Base-by-base conservation (phyloP, 2,888 invertebrate genomes). In the Tiliacea citrago region DNA sequence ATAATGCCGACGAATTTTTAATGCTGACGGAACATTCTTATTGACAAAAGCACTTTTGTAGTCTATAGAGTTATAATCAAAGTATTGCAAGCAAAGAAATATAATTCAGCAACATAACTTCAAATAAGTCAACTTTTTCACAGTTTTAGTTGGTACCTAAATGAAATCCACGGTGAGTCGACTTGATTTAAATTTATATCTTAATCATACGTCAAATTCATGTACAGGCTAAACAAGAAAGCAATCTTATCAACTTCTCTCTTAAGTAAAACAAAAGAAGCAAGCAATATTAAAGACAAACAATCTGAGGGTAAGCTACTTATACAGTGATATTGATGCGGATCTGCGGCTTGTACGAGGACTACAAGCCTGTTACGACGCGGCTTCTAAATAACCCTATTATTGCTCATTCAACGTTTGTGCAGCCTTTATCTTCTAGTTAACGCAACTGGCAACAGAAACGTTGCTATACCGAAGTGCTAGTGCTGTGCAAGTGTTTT, bases 351-450 rank as follows among this genome's bases (percentile, higher is more conserved):
- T 70, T 58, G 73, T 53, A 61, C 42, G 35, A 57, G 21, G 68
- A 9, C 6, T n/a, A 68, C 35, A 60, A 18, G 51, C 53, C 24
- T 61, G 72, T 57, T 65, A 61, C 67, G 51, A 55, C 10, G 62
- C 61, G 73, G 78, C 70, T 74, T 82, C 75, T 80, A 65, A 86
- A 84, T 77, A 86, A 82, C 80, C 70, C 79, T 84, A 86, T 88
- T 88, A 88, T 86, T 83, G 89, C 88, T 90, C 88, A 88, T 88
- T 88, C 84, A 83, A 84, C 78, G 84, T 87, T 84, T 85, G 77
- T 81, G 83, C 80, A 81, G 83, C 84, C 80, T 86, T 90, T 89
- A 89, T 90, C 86, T 88, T 80, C 84, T 84, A 82, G 85, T 88
- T 90, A 90, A 88, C 86, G 81, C 78, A 84, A 76, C 75, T 18